These are phyloP conservation scores for Lepidocolaptes lacrymiger DNA, from an alignment of 2,797 vertebrate genomes.

Conservation along the genomic window DNA sequence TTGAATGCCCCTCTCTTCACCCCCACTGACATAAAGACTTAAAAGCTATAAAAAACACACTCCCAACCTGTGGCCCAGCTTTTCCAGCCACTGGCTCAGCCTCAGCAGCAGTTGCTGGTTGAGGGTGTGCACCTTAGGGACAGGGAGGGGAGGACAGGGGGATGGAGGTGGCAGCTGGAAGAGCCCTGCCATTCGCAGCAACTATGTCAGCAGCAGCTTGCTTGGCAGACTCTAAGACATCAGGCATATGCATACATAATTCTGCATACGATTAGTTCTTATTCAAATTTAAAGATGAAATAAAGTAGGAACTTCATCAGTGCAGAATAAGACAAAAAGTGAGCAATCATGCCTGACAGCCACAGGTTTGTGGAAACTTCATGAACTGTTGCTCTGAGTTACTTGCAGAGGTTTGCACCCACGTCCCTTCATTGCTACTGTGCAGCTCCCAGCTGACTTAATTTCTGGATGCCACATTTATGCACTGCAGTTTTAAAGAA, in stretches of 20 bases:
- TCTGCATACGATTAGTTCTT: background rate
- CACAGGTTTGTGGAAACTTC: background rate
- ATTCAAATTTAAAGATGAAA: background rate
- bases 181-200: background rate
- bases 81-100: background rate
- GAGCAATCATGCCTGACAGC: background rate
- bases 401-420: background rate
- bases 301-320: background rate
- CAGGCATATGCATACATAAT: background rate
- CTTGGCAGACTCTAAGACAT: background rate
- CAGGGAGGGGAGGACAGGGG: background rate
- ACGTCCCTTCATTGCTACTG: fast-evolving
- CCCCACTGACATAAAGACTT: background rate
- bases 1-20: background rate
- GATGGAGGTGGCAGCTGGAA: background rate
- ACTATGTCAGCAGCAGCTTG: background rate
- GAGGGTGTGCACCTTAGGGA: fast-evolving
- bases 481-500: background rate
- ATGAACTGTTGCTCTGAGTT: background rate
- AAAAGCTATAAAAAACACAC: background rate
- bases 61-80: background rate
- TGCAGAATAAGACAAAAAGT: background rate
- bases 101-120: background rate
- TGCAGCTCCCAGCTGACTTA: background rate
- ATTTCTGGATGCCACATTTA: background rate